Evolutionary conservation across 2,113 vertebrate species (phyloP).

Genomic region (Vicugna pacos): DNA sequence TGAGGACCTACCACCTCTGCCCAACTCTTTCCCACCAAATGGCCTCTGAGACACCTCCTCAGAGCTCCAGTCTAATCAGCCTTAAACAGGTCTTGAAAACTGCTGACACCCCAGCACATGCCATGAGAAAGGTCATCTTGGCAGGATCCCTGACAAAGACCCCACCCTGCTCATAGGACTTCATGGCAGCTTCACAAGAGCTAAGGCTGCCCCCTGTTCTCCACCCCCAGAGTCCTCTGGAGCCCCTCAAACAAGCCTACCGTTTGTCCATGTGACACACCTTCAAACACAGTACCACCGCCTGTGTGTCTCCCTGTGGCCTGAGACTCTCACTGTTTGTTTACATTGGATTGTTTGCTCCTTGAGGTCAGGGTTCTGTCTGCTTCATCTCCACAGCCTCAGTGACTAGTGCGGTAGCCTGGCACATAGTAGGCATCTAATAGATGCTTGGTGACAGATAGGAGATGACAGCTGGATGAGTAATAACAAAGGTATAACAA

Average conservation of each 20-base stretch:
- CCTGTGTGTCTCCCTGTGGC: background rate
- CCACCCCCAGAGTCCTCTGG: background rate
- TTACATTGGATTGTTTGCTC: background rate
- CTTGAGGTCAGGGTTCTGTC: background rate
- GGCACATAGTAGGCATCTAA: background rate
- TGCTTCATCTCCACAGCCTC: background rate
- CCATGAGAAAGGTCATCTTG: too few relatives aligned
- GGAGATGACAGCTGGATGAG: background rate
- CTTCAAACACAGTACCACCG: background rate
- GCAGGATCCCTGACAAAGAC: background rate
- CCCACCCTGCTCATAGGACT: background rate
- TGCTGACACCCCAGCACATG: background rate
- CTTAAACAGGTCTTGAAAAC: background rate
- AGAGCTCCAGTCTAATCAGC: background rate
- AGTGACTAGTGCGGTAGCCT: background rate
- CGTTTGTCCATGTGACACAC: background rate
- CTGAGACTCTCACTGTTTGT: background rate
- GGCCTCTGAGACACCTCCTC: background rate
- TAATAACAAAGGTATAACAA: background rate
- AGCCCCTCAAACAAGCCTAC: background rate
- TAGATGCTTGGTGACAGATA: background rate
- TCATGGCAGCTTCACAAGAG: background rate
- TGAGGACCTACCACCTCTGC: background rate
- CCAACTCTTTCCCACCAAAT: fast-evolving
- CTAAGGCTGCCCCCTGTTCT: background rate